Conservation (phyloP, 2,888 invertebrate species). For the Cheilosia impressa region DNA sequence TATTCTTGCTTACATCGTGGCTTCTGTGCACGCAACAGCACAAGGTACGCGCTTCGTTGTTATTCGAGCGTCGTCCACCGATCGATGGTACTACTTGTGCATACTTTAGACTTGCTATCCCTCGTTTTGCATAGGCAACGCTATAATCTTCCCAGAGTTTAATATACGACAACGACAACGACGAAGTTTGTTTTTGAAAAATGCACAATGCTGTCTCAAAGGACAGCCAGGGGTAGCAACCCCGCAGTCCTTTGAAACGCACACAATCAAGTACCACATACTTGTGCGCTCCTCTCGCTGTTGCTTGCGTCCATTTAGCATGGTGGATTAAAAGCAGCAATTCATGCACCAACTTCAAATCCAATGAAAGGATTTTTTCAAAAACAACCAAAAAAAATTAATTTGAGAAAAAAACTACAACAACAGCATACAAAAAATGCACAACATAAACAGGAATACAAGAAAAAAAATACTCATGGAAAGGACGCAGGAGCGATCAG, state of each 20-base stretch:
- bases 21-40: not conserved
- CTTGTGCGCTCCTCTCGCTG: slow-evolving; percentile 14
- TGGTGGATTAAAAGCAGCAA: slow-evolving; percentile 64
- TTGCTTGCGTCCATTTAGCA: slow-evolving; percentile 49
- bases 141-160: slow-evolving; percentile 41
- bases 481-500: slow-evolving; percentile 49
- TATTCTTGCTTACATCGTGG: slow-evolving; percentile 4
- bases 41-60: slow-evolving; percentile 29
- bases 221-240: slow-evolving; percentile 63
- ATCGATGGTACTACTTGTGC: slow-evolving; percentile 34
- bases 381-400: slow-evolving; percentile 17
- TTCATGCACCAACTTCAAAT: slow-evolving; percentile 66
- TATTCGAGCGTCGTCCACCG: slow-evolving; percentile 26
- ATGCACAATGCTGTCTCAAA: slow-evolving; percentile 63
- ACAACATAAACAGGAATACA: slow-evolving; percentile 55
- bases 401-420: slow-evolving; percentile 5
- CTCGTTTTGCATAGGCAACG: slow-evolving; percentile 32
- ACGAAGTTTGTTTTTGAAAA: slow-evolving; percentile 45
- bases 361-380: slow-evolving; percentile 44
- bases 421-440: slow-evolving; percentile 28
- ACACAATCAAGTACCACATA: slow-evolving; percentile 22
- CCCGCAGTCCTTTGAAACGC: slow-evolving; percentile 62
- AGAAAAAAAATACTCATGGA: slow-evolving; percentile 27
- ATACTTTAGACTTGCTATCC: slow-evolving; percentile 51
- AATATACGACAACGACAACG: slow-evolving; percentile 12